phyloP scores from a whole-genome alignment of 2,797 vertebrate genomes.

The Psittacula echo region DNA sequence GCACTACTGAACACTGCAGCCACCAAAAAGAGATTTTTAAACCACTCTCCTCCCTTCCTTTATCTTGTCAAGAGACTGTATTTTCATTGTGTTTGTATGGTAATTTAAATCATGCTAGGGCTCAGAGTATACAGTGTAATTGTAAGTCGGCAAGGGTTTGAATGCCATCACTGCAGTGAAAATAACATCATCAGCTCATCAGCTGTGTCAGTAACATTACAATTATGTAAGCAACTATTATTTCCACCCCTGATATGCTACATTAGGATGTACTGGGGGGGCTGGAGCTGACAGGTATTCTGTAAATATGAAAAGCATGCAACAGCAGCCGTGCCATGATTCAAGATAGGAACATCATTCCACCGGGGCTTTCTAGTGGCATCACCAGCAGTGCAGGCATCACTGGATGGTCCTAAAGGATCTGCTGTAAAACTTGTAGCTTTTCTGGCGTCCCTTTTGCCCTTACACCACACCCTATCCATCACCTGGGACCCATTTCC shows the following conservation, averaged over 20 bases:
- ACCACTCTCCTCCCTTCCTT: background rate
- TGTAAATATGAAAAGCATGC: background rate
- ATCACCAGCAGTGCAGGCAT: background rate
- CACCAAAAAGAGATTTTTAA: constrained; percentile 54
- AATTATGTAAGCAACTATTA: constrained; percentile 57
- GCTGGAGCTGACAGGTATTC: constrained; percentile 40
- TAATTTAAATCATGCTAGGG: constrained; percentile 62
- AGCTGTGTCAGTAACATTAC: constrained; percentile 40
- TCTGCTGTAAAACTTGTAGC: background rate
- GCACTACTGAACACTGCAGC: background rate
- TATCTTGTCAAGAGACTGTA: constrained; percentile 55
- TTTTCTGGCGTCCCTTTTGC: background rate
- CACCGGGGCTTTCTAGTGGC: background rate
- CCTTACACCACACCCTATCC: background rate
- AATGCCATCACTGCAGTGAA: constrained; percentile 61
- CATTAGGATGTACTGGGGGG: constrained; percentile 27
- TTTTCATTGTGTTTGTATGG: constrained; percentile 45
- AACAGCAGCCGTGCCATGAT: background rate
- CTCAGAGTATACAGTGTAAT: constrained; percentile 43
- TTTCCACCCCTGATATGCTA: constrained; percentile 40
- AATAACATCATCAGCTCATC: constrained; percentile 67
- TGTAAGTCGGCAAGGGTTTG: constrained; percentile 56
- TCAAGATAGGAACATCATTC: background rate
- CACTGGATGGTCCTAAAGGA: background rate
- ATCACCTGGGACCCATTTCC: background rate